Percentiles rank a stretch among this genome's conserved stretches.
phyloP scores from a whole-genome alignment of 2,113 vertebrate genomes.

The Mugil cephalus region DNA sequence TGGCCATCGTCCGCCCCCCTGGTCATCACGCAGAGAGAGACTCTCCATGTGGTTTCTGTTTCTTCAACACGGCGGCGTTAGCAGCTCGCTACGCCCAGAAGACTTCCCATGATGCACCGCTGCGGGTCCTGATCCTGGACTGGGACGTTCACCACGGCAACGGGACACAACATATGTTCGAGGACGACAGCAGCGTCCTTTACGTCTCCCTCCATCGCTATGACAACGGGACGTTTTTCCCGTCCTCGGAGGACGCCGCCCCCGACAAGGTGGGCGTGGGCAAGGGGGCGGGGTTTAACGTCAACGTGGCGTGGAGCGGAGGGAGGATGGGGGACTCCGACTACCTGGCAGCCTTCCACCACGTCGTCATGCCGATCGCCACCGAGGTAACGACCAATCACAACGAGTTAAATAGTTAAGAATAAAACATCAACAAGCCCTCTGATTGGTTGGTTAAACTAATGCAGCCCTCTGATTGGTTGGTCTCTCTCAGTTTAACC shows the following conservation, averaged over 20 bases:
- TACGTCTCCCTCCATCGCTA: conserved; percentile 93
- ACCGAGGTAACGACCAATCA: conserved; percentile 82
- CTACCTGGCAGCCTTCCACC: conserved; percentile 89
- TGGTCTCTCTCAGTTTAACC: conserved; percentile 85
- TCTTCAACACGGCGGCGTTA: conserved; percentile 91
- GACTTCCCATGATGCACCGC: conserved; percentile 64
- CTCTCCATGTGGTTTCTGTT: conserved; percentile 90
- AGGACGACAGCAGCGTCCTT: conserved; percentile 87
- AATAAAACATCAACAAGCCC: too few relatives aligned
- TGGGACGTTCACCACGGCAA: conserved; percentile 96
- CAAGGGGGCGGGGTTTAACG: conserved; percentile 87
- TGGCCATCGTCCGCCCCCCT: conserved; percentile 90
- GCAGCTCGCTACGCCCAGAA: conserved; percentile 89
- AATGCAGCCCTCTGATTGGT: conserved; percentile 20
- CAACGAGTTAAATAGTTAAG: background rate
- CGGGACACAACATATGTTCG: conserved; percentile 93
- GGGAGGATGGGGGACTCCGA: conserved; percentile 88
- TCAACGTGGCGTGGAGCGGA: conserved; percentile 91
- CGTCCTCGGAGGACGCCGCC: conserved; percentile 85
- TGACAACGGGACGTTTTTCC: conserved; percentile 89
- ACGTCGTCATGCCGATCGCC: conserved; percentile 89
- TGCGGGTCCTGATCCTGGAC: conserved; percentile 90
- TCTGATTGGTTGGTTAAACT: too few relatives aligned
- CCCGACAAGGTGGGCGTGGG: conserved; percentile 81
- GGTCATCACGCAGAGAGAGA: conserved; percentile 89